Evolutionary conservation across 2,113 vertebrate genomes (phyloP), one percentile per base, ranked within the genome.

Genomic region (Thalassarche chlororhynchos): DNA sequence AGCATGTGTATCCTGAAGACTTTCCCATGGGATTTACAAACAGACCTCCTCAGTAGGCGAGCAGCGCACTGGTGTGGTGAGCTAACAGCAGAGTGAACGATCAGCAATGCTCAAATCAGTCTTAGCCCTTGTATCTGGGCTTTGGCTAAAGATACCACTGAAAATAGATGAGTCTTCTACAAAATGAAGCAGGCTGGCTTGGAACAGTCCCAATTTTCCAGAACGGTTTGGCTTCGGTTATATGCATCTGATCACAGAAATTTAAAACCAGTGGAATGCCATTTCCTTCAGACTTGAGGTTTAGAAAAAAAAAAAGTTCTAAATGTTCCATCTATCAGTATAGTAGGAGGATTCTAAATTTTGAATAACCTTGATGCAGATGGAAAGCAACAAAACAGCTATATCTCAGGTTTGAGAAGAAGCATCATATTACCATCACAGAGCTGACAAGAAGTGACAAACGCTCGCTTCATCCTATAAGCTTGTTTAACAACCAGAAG

Each of bases 371-470:
- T 92, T 94, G 75, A 88, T 90, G 85, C 64, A 96, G 64, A 87
- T 87, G 78, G 96, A 89, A 92, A 88, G 90, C 69, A 86, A 61
- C 60, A 44, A 64, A 80, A 55, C 69, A 94, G 93, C 70, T 75
- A 42, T 77, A 82, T 79, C 71, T 90, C 79, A 80, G 25, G 32
- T 94, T 70, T 92, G 68, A 85, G 95, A 84, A 93, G 46, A 12
- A 94, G 61, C 79, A 66, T 83, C 87, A 69, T 58, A 28, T 96
- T 96, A 34, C 36, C 82, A 51, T 87, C 46, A 82, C 42, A 25
- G 70, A 65, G 79, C 69, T 97, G 96, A 97, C 89, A 96, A 96
- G 70, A 90, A 95, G 69, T 95, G 91, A 97, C 95, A 98, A 96
- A 96, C 34, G 12, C 92, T 95, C 97, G 70, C 75, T 87, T 69